phyloP scores from a whole-genome alignment of 1,140 invertebrate genomes.

The Nilaparvata lugens region DNA sequence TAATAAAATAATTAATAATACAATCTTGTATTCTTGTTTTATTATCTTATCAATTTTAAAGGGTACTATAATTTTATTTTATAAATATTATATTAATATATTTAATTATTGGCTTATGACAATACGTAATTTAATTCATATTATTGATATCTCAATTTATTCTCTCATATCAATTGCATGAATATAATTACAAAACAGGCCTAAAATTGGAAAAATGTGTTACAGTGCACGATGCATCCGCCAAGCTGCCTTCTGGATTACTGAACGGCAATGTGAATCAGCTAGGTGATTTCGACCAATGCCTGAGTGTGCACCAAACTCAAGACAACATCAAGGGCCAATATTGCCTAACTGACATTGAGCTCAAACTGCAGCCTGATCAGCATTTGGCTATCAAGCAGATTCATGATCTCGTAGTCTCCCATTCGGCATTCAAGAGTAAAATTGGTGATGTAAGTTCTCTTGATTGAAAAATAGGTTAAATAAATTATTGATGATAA shows the following conservation, averaged over 20 bases:
- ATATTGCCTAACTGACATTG: slow-evolving; percentile 51
- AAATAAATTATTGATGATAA: too few relatives aligned
- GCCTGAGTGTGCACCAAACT: slow-evolving; percentile 36
- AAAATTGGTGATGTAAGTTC: slow-evolving; percentile 51
- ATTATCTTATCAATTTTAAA: too few relatives aligned
- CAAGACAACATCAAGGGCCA: slow-evolving; percentile 42
- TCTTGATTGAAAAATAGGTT: too few relatives aligned
- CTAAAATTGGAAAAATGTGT: slow-evolving; percentile 25
- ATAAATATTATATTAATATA: background rate
- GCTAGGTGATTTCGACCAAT: slow-evolving; percentile 52
- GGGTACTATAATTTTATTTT: too few relatives aligned
- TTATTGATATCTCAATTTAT: too few relatives aligned
- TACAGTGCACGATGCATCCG: slow-evolving; percentile 52
- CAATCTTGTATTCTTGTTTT: background rate
- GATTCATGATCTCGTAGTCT: slow-evolving; percentile 47
- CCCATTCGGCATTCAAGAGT: slow-evolving; percentile 51
- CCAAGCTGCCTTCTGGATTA: slow-evolving; percentile 49
- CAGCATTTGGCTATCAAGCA: slow-evolving; percentile 40
- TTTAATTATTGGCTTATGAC: background rate
- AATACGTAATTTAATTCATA: background rate
- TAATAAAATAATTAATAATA: too few relatives aligned
- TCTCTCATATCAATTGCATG: too few relatives aligned
- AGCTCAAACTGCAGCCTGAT: slow-evolving; percentile 35
- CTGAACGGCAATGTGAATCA: slow-evolving; percentile 54
- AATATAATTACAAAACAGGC: too few relatives aligned